These are phyloP conservation scores for Hemiprocne comata DNA, from an alignment of 2,113 vertebrate species.

Conservation along the genomic window DNA sequence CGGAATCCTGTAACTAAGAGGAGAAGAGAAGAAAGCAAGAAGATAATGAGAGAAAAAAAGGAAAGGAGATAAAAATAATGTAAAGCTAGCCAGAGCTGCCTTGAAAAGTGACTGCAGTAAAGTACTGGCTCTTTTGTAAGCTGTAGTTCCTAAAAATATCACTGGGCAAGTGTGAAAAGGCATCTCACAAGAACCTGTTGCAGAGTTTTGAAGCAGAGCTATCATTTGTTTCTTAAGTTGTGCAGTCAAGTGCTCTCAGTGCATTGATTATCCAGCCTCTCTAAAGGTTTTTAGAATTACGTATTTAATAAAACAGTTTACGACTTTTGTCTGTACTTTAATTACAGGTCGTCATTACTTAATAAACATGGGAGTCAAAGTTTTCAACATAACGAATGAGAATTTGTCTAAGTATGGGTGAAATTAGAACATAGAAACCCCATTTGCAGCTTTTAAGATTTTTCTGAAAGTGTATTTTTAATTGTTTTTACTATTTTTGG, in stretches of 20 bases:
- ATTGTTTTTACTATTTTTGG: not conserved
- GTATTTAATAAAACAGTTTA: conserved; percentile 66
- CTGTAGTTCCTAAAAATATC: conserved; percentile 51
- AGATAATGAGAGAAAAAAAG: conserved; percentile 95
- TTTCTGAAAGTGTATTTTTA: not conserved
- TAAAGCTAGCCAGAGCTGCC: conserved; percentile 13
- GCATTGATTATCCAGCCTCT: not conserved
- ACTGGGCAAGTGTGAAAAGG: conserved; percentile 55
- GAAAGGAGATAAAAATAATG: conserved; percentile 80
- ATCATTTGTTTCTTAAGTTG: conserved; percentile 63
- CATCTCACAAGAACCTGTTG: conserved; percentile 59
- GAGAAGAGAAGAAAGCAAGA: conserved; percentile 96
- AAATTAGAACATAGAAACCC: not conserved
- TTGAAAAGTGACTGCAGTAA: conserved; percentile 47
- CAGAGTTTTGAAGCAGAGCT: conserved; percentile 64
- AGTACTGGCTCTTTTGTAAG: conserved; percentile 7
- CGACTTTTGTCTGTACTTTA: conserved; percentile 18
- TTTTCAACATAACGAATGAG: not conserved
- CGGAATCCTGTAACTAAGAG: conserved; percentile 97
- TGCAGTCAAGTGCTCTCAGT: conserved; percentile 50
- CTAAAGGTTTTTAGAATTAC: conserved; percentile 42
- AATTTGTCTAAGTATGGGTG: not conserved
- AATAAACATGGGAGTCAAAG: not conserved
- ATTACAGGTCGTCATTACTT: not conserved
- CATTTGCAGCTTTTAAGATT: not conserved